These are phyloP conservation scores for Microchirus variegatus DNA, from an alignment of 2,797 vertebrate genomes.

Conservation along the genomic window DNA sequence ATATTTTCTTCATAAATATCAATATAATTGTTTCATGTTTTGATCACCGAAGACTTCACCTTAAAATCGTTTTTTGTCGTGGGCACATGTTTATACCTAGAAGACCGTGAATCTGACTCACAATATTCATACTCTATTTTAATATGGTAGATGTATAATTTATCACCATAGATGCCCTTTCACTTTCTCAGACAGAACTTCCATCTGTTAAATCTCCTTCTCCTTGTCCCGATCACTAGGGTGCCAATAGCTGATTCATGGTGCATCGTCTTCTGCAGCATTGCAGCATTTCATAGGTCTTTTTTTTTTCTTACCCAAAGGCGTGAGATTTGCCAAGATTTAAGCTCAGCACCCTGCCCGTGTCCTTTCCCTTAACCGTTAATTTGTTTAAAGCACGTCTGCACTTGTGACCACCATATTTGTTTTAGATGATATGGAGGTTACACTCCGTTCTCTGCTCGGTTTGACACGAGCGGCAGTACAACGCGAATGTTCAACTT, in stretches of 20 bases:
- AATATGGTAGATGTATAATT: too few species aligned
- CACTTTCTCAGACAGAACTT: background rate
- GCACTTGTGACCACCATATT: constrained; percentile 1
- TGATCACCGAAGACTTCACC: too few species aligned
- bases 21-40: too few species aligned
- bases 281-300: constrained; percentile 60
- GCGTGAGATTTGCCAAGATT: constrained; percentile 61
- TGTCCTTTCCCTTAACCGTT: constrained; percentile 16
- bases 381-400: constrained; percentile 9
- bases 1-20: too few species aligned
- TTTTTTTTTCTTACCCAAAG: constrained; percentile 8
- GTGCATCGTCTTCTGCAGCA: constrained; percentile 71
- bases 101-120: too few species aligned
- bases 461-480: background rate
- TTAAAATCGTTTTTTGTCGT: too few species aligned
- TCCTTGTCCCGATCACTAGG: constrained; percentile 36
- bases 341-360: constrained; percentile 24
- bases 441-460: background rate
- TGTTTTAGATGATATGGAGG: background rate
- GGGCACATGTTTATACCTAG: too few species aligned
- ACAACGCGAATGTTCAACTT: background rate
- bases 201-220: constrained; percentile 35
- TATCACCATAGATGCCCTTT: too few species aligned
- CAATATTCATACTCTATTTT: too few species aligned
- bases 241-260: constrained; percentile 81